Evolutionary conservation across 1,140 invertebrate species (phyloP), one percentile per base, ranked within the genome.

Genomic region (Reticulitermes speratus): DNA sequence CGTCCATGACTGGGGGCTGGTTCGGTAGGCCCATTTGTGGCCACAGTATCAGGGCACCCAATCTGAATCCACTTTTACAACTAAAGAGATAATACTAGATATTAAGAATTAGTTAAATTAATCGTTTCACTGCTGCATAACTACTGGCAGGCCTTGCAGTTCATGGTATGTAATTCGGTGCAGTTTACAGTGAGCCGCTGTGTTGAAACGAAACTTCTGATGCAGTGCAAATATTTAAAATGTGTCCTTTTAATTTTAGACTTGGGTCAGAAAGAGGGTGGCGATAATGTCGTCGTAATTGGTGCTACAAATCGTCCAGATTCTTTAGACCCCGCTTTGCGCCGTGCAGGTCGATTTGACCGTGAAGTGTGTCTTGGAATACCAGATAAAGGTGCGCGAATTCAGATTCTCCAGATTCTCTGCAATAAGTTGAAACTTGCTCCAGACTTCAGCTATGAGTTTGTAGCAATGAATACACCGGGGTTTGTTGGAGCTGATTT

Each of bases 401-500:
- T 92, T 87, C 93, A 95, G 87, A 97, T 97, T 86, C 89, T 97
- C n/a, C 91, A 93, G 89, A 94, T 97, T 52, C 91, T 97, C 89
- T 93, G 94, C 83, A 90, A 91, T 48, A 93, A 94, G 45, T 90
- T 98, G 83, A 93, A 94, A 86, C 90, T 99, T 14, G 91, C 93
- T 85, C 88, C 93, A 44, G 93, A 95, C 88, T 93, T 98, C 88
- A 94, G 96, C 90, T 94, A 95, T 87, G 90, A 93, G 87, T 91
- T 92, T 59, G 91, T 99, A 83, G 97, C 97, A 45, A 94, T 95
- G 88, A 91, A 95, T 44, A 99, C 97, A 55, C 98, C 98, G 16
- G 98, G 98, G n/a, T 99, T 96, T 93, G 98, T 99, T 59, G 98
- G 98, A 38, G 98, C 97, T 21, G 99, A 99, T 94, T 92, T 99